Base-by-base conservation (phyloP, 30 jellyfish, hydroid and myxozoan species). In the Cassiopea xamachana region DNA sequence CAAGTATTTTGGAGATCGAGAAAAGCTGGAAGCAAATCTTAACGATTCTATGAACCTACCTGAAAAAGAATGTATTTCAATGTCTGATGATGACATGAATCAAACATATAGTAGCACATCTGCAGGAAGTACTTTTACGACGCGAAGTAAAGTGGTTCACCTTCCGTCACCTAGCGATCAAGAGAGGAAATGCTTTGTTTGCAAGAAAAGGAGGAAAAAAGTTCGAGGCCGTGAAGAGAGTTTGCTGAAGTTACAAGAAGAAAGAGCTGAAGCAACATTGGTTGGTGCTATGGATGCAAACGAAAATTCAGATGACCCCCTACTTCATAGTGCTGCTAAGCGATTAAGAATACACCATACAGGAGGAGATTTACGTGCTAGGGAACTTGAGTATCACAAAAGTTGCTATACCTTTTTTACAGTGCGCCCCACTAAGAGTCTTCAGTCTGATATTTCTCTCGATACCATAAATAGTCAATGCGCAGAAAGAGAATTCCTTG, bases 381-480 rank as follows among this genome's bases (percentile, higher is more conserved):
- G 81, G 90, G 90, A 82, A 82, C 83, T 82, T 67, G 90, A 82
- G 73, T 82, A 82, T 67, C 90, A 82, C 73, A 82, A 82, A 82
- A 82, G 90, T 1, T 82, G 90, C 60, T 82, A 82, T 67, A 46
- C 83, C 48, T 60, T 82, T 62, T 82, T 82, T 68, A 82, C 90
- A 82, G 81, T 82, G 55, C 81, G 48, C 70, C 90, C 83, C 62
- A 82, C 83, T 39, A 80, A 73, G 81, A 77, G 64, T 82, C 82
- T 55, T 68, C 90, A 67, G 83, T 82, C 83, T 48, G 62, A 82
- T n/a, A 68, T 82, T 82, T 46, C 90, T 19, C 70, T 64, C 60
- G 90, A 82, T 82, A 82, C 90, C 72, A 64, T 82, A 68, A 82
- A 82, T 82, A 80, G 90, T 82, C 90, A 82, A 82, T 82, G 90